Evolutionary conservation across 2,113 vertebrate species (phyloP).

Genomic region (Hoplias malabaricus): DNA sequence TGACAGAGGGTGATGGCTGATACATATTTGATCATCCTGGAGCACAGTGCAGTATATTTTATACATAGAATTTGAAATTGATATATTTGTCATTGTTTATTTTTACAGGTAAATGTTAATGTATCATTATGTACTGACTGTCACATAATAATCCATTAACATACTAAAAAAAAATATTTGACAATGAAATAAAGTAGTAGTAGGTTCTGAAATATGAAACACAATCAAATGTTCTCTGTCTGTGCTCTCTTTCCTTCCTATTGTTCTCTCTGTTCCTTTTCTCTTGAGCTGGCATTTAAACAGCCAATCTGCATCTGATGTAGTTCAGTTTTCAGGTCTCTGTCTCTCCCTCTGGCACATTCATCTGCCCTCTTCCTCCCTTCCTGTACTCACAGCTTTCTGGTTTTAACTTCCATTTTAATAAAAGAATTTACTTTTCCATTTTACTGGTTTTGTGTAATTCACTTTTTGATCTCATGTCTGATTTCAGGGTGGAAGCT

Average conservation of each 20-base stretch:
- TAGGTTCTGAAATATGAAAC: too few relatives aligned
- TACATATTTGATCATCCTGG: too few relatives aligned
- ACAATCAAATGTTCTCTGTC: background rate
- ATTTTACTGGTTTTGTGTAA: background rate
- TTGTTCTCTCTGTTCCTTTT: constrained; percentile 33
- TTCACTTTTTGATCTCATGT: background rate
- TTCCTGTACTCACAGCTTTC: background rate
- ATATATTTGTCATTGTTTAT: too few relatives aligned
- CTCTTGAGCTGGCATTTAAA: constrained; percentile 52
- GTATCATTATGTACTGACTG: too few relatives aligned
- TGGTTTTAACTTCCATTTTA: background rate
- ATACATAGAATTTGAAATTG: too few relatives aligned
- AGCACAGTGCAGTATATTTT: too few relatives aligned
- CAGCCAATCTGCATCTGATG: constrained; percentile 63
- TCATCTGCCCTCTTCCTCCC: constrained; percentile 5
- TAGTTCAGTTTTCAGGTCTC: constrained; percentile 66
- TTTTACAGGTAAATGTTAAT: too few relatives aligned
- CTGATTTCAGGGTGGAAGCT: constrained; percentile 6
- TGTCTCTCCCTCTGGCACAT: constrained; percentile 57
- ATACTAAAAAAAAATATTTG: background rate
- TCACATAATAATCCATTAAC: too few relatives aligned
- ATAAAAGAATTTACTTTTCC: too few relatives aligned
- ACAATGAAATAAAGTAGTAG: background rate
- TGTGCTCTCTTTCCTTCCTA: constrained; percentile 36
- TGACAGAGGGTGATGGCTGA: constrained; percentile 19